Evolutionary conservation across 2,888 invertebrate genomes (phyloP).

Genomic region (Liodrosophila aerea): DNA sequence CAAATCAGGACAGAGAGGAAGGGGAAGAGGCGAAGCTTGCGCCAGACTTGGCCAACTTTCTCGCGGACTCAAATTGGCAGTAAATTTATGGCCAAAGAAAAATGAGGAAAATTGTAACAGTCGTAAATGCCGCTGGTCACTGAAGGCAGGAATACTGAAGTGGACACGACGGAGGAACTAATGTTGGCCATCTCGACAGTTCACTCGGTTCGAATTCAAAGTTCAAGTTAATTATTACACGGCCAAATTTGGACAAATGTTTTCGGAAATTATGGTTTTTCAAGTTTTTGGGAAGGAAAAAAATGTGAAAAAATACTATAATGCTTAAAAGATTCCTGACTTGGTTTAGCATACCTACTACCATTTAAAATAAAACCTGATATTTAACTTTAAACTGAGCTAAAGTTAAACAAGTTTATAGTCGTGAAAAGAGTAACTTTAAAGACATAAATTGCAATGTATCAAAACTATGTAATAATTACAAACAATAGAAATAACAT

Average conservation of each 20-base stretch:
- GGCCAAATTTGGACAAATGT: conserved; percentile 47
- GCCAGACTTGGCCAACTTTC: conserved; percentile 61
- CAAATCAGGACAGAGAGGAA: not conserved
- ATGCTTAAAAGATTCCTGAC: too few relatives aligned
- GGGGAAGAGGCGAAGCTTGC: not conserved
- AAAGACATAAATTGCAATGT: conserved; percentile 2
- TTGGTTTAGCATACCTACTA: too few relatives aligned
- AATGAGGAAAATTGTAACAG: conserved; percentile 60
- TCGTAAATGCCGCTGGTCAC: conserved; percentile 29
- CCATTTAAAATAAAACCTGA: too few relatives aligned
- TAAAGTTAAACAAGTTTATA: too few relatives aligned
- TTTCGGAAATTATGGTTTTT: conserved; percentile 34
- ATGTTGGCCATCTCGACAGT: conserved; percentile 32
- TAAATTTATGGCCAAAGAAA: conserved; percentile 63
- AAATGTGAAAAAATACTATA: not conserved
- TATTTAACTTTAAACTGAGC: too few relatives aligned
- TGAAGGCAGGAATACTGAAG: conserved; percentile 1
- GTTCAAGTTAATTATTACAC: conserved; percentile 57
- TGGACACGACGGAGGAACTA: not conserved
- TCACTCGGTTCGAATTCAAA: conserved; percentile 22
- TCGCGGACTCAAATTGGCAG: conserved; percentile 65
- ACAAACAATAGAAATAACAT: conserved; percentile 21
- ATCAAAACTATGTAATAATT: conserved; percentile 12
- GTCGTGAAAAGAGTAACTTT: too few relatives aligned
- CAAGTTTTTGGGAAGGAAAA: not conserved